phyloP scores from a whole-genome alignment of 2,113 vertebrate genomes.

The Apeltes quadracus region DNA sequence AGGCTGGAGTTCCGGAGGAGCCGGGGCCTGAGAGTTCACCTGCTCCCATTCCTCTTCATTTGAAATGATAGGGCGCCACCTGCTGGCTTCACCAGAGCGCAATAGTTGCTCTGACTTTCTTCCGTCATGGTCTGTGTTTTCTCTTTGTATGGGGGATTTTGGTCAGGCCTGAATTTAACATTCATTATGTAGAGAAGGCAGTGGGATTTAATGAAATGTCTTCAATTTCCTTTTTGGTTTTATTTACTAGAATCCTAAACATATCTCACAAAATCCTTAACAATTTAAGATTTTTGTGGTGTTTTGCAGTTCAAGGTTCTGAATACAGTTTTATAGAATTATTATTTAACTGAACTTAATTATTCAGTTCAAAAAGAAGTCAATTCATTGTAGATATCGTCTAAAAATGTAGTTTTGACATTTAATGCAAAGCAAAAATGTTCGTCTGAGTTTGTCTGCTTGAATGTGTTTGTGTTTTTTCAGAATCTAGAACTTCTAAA shows the following conservation, averaged over 20 bases:
- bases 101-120: background rate
- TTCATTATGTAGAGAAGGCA: background rate
- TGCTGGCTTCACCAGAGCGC: constrained; percentile 19
- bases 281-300: background rate
- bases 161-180: background rate
- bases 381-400: background rate
- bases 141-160: background rate
- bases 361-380: background rate
- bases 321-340: background rate
- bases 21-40: background rate
- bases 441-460: background rate
- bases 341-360: background rate
- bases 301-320: background rate
- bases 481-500: background rate
- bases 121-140: background rate
- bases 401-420: background rate
- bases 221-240: background rate
- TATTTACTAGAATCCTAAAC: background rate
- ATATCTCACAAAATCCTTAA: background rate
- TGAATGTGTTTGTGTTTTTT: background rate
- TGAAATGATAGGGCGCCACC: constrained; percentile 50
- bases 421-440: background rate
- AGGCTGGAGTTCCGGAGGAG: background rate
- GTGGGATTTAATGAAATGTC: background rate
- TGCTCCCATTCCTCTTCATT: constrained; percentile 49